Evolutionary conservation across 2,888 invertebrate genomes (phyloP).

Genomic region (Ecliptopera silaceata): DNA sequence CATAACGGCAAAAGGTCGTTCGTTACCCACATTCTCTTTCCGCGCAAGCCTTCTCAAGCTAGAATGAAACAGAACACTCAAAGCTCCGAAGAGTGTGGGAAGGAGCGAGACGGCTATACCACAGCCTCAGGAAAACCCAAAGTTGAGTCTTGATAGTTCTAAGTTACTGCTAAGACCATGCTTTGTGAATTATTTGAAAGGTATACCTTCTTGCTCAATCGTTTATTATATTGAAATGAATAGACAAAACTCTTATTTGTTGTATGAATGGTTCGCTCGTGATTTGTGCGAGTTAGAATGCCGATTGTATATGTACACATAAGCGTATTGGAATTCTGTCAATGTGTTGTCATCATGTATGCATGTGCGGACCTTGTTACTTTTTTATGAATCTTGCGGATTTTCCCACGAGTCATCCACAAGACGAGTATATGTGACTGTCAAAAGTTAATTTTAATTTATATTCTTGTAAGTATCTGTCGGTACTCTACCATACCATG

Average conservation of each 20-base stretch:
- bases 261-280: conserved; percentile 43
- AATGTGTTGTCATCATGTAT: conserved; percentile 29
- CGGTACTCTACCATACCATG: background rate
- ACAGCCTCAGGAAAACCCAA: conserved; percentile 79
- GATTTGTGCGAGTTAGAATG: conserved; percentile 46
- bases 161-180: conserved; percentile 67
- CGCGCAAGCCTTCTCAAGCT: conserved; percentile 81
- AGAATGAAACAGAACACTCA: conserved; percentile 61
- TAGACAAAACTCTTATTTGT: conserved; percentile 58
- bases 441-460: conserved; percentile 7
- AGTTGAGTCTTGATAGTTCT: conserved; percentile 79
- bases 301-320: conserved; percentile 25
- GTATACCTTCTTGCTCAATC: conserved; percentile 73
- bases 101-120: conserved; percentile 55
- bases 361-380: conserved; percentile 21
- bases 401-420: conserved; percentile 33
- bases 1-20: conserved; percentile 82
- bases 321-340: conserved; percentile 20
- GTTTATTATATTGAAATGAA: conserved; percentile 63
- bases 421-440: background rate
- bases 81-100: conserved; percentile 42
- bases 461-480: conserved; percentile 2
- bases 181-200: conserved; percentile 78
- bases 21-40: conserved; percentile 83
- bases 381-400: conserved; percentile 30